A percentile compares a stretch with the other conserved stretches of the same genome.
Conservation (phyloP, 2,113 vertebrate species). For the Thermophis baileyi region DNA sequence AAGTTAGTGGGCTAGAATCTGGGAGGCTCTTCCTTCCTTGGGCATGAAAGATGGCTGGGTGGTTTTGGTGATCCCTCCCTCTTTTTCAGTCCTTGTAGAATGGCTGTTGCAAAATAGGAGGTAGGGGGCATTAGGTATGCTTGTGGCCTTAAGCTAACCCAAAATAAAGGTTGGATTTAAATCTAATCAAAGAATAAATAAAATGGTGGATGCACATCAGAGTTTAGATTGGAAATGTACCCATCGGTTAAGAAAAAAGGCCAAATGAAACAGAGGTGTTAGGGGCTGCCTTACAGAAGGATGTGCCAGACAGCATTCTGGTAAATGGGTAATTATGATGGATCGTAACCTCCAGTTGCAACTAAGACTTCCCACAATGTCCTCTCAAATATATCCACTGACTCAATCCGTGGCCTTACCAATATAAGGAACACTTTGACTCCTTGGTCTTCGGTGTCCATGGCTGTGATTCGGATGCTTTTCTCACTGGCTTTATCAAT, state of each 20-base stretch:
- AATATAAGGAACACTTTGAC: conserved; percentile 99
- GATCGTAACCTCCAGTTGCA: not conserved
- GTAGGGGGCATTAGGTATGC: not conserved
- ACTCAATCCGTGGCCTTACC: conserved; percentile 61
- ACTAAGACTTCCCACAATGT: not conserved
- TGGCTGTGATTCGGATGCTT: conserved; percentile 94
- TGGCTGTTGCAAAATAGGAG: not conserved
- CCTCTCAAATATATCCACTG: not conserved
- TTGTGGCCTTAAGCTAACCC: not conserved
- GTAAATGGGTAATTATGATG: not conserved
- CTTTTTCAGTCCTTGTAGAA: not conserved
- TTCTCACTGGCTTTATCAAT: conserved; percentile 99
- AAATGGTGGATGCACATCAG: not conserved
- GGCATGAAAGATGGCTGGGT: not conserved
- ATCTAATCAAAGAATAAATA: not conserved
- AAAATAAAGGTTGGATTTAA: not conserved
- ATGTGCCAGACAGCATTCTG: not conserved
- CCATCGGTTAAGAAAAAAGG: not conserved
- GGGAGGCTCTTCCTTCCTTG: not conserved
- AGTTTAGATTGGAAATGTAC: not conserved
- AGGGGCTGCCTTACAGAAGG: not conserved
- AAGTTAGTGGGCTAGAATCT: not conserved
- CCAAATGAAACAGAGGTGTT: not conserved
- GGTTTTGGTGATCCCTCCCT: not conserved
- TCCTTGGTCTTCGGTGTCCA: conserved; percentile 97